Evolutionary conservation across 1,140 invertebrate genomes (phyloP).

Genomic region (Drosophila leontia): DNA sequence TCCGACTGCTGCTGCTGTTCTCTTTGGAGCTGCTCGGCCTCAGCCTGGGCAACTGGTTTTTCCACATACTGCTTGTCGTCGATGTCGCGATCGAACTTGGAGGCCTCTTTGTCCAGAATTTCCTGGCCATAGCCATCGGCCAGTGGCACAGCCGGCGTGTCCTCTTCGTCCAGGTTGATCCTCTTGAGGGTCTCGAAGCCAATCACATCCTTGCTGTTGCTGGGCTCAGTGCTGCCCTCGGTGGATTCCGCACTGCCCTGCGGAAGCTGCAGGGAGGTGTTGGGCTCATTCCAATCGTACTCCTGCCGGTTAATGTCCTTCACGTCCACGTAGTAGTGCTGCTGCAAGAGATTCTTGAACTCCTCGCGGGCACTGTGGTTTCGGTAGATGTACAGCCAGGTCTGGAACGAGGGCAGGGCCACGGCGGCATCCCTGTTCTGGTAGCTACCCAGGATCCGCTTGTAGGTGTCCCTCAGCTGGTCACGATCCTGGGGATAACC

Average conservation of each 20-base stretch:
- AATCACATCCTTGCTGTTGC: slow-evolving; percentile 82
- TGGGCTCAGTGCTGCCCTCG: slow-evolving; percentile 46
- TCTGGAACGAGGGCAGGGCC: slow-evolving; percentile 87
- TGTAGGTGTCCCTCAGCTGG: slow-evolving; percentile 76
- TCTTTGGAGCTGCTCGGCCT: slow-evolving; percentile 76
- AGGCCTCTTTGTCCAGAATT: slow-evolving; percentile 71
- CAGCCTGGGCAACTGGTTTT: slow-evolving; percentile 80
- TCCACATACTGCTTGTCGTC: slow-evolving; percentile 85
- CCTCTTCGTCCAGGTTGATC: slow-evolving; percentile 73
- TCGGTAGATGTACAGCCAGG: slow-evolving; percentile 88
- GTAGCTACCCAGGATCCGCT: slow-evolving; percentile 86
- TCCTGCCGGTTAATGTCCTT: slow-evolving; percentile 86
- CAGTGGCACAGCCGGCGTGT: slow-evolving; percentile 38
- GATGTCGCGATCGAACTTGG: slow-evolving; percentile 82
- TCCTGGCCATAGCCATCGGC: slow-evolving; percentile 72
- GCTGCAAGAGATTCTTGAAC: slow-evolving; percentile 86
- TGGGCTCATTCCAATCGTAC: slow-evolving; percentile 73
- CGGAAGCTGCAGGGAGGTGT: slow-evolving; percentile 60
- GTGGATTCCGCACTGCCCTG: slow-evolving; percentile 9
- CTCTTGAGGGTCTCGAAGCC: slow-evolving; percentile 80
- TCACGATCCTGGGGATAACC: slow-evolving; percentile 86
- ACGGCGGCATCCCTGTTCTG: slow-evolving; percentile 86
- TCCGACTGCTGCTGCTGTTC: slow-evolving; percentile 34
- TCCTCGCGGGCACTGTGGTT: slow-evolving; percentile 87
- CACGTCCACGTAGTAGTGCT: slow-evolving; percentile 87